Evolutionary conservation across 1,140 invertebrate species (phyloP), one percentile per base, ranked within the genome.

Genomic region (Neodiprion fabricii): DNA sequence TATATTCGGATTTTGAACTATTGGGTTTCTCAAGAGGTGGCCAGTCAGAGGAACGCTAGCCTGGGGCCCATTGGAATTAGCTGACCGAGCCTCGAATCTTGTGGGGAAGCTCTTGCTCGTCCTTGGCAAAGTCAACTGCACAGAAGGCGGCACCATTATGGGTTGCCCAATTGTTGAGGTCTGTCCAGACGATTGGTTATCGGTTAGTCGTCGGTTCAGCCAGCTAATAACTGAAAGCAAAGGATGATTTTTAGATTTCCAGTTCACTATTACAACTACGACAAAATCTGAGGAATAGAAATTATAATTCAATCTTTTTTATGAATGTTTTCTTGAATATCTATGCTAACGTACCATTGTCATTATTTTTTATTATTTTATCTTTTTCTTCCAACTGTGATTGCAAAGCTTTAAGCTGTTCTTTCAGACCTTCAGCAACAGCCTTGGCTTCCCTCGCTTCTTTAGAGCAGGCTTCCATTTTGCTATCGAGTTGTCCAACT

Each of bases 361-460:
- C 91, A 83, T 92, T 92, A 83, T 92, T 91, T 74, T 92, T 92
- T 48, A 92, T 91, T 53, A 85, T 90, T 75, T 92, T 91, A 47
- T 91, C 90, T 72, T 91, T 90, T 69, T 91, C 90, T 74, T 90
- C 90, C 0, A 92, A 68, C 69, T 89, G 83, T 74, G 84, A 78
- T 79, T 91, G 88, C 72, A 88, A 83, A n/a, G 74, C 79, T 79
- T 90, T 89, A 67, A 89, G 75, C 73, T 90, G 89, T 66, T 90
- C 88, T 75, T 89, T 91, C 0, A 90, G 75, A 71, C 74, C 80
- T 17, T 90, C 86, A 4, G 90, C 72, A 74, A 91, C 89, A 47
- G 77, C 79, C 76, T 89, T 90, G 9, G 82, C 73, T 23, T 88
- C 83, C 74, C 78, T 82, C 70, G 78, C 79, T 66, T 83, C 84